These are phyloP conservation scores for Notarius lentiginosus DNA, from an alignment of 2,113 vertebrate genomes.

Conservation along the genomic window DNA sequence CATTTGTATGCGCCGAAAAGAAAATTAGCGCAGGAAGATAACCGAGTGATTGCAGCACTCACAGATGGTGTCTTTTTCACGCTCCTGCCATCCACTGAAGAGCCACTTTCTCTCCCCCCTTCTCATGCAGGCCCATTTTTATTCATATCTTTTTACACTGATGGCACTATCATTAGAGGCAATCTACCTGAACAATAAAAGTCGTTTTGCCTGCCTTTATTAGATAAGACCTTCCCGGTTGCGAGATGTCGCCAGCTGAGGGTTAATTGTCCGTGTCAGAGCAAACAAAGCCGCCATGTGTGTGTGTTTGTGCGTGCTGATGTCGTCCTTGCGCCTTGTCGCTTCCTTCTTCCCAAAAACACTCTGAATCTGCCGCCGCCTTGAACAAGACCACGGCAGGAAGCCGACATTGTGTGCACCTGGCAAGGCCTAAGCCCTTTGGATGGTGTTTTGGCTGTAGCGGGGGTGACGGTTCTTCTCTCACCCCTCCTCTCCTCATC, in stretches of 20 bases:
- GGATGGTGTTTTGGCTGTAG: conserved; percentile 20
- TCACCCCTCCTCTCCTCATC: conserved; percentile 49
- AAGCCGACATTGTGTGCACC: conserved; percentile 40
- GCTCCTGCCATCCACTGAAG: conserved; percentile 41
- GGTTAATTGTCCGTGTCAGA: conserved; percentile 56
- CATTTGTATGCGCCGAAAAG: conserved; percentile 46
- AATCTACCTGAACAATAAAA: conserved; percentile 63
- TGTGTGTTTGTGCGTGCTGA: conserved; percentile 50
- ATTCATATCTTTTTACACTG: conserved; percentile 54
- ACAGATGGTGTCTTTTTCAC: conserved; percentile 48
- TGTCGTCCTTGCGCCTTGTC: conserved; percentile 49
- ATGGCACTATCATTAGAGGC: conserved; percentile 58
- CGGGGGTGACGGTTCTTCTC: neutral
- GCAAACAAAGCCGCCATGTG: conserved; percentile 53
- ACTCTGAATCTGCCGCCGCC: conserved; percentile 26
- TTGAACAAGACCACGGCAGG: conserved; percentile 46
- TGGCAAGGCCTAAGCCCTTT: conserved; percentile 28
- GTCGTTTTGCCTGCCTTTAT: conserved; percentile 55
- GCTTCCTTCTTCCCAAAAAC: conserved; percentile 15
- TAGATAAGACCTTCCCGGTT: conserved; percentile 55
- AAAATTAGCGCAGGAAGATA: conserved; percentile 45
- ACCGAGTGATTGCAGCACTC: conserved; percentile 41
- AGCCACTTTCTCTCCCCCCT: conserved; percentile 34
- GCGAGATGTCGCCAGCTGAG: conserved; percentile 47
- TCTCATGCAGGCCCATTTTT: conserved; percentile 41